Conservation (phyloP, 2,113 vertebrate genomes). For the Peucedramus taeniatus region DNA sequence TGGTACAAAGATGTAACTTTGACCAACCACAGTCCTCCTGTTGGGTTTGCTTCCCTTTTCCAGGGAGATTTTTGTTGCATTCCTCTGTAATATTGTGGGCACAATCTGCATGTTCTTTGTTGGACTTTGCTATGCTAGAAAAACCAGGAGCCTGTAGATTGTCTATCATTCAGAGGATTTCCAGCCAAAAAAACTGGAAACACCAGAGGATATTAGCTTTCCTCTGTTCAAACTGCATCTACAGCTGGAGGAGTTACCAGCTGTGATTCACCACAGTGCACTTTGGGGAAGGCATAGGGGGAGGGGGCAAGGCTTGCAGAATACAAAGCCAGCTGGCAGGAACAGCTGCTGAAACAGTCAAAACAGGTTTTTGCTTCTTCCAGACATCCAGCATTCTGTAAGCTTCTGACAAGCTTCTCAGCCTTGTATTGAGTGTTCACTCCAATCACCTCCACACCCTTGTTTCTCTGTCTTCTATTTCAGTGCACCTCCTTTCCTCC, state of each 20-base stretch:
- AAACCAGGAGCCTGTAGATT: neutral
- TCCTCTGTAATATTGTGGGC: neutral
- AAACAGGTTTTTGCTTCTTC: neutral
- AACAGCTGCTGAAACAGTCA: conserved; percentile 35
- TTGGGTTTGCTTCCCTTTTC: neutral
- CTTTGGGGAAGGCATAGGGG: rapidly evolving
- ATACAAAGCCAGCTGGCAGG: conserved; percentile 28
- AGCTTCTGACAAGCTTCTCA: neutral
- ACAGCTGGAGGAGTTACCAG: neutral
- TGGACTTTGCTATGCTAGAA: neutral
- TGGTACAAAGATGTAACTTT: neutral
- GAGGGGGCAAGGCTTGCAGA: neutral
- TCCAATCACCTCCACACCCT: neutral
- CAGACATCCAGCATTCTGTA: neutral
- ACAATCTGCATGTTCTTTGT: neutral
- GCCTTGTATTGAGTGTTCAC: neutral
- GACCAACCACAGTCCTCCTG: neutral
- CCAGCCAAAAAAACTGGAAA: neutral
- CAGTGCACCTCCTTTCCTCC: neutral
- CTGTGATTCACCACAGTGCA: neutral
- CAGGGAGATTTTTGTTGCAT: neutral
- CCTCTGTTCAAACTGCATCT: neutral
- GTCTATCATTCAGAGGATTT: neutral
- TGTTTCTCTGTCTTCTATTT: neutral
- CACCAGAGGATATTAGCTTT: neutral